These are phyloP conservation scores for Polypterus bichir DNA, from an alignment of 2,113 vertebrate species.

Conservation along the genomic window DNA sequence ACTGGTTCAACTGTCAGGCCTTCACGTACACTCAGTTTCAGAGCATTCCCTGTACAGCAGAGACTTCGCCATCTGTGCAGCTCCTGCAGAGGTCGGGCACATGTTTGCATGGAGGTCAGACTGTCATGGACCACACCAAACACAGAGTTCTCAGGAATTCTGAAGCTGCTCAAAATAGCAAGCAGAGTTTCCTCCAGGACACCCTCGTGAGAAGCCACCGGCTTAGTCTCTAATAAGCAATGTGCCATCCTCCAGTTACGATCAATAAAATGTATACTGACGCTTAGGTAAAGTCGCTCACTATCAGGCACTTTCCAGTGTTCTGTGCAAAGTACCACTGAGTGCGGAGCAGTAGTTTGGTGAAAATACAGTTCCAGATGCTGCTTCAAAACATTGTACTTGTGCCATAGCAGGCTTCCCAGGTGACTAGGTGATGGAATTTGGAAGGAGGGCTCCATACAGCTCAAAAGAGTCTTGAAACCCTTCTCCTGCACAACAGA, in stretches of 20 bases:
- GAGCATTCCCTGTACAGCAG: constrained; percentile 33
- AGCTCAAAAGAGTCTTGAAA: constrained; percentile 39
- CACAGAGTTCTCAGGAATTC: constrained; percentile 24
- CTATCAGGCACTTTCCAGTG: constrained; percentile 31
- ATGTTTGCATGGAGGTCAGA: constrained; percentile 3
- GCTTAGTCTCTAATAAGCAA: constrained; percentile 33
- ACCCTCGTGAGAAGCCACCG: constrained; percentile 12
- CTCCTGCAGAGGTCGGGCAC: constrained; percentile 10
- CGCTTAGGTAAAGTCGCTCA: constrained; percentile 25
- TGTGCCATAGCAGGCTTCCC: constrained; percentile 32
- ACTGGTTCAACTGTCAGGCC: constrained; percentile 35
- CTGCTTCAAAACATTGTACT: constrained; percentile 31
- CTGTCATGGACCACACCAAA: constrained; percentile 37
- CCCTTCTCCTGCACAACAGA: constrained; percentile 41
- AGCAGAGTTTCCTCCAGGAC: constrained; percentile 22
- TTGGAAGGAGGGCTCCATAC: constrained; percentile 32
- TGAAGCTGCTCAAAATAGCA: constrained; percentile 28
- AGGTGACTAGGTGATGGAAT: constrained; percentile 31
- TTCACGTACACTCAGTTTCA: constrained; percentile 32
- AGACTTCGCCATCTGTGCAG: constrained; percentile 29
- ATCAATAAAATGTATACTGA: constrained; percentile 37
- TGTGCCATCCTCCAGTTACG: constrained; percentile 35
- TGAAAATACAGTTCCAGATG: constrained; percentile 33
- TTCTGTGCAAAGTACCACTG: constrained; percentile 30
- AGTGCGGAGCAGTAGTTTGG: constrained; percentile 22